Conservation (phyloP, 2,797 vertebrate species). For the Pseudocheirus occidentalis region DNA sequence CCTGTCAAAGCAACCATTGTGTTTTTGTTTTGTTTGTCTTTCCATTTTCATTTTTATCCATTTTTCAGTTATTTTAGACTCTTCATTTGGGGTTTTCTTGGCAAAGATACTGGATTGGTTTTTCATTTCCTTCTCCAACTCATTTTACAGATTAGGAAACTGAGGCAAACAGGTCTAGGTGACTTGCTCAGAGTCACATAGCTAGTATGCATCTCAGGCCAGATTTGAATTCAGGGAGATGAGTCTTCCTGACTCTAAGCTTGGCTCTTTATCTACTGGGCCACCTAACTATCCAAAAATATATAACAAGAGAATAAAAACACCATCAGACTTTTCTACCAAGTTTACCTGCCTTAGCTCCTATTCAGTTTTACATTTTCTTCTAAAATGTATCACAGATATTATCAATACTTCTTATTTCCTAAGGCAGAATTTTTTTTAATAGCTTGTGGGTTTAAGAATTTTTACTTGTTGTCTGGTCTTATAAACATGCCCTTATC, state of each 20-base stretch:
- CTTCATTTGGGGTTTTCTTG: neutral
- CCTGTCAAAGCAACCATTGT: neutral
- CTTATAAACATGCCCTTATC: neutral
- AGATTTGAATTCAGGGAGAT: neutral
- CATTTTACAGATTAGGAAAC: neutral
- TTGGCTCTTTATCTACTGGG: neutral
- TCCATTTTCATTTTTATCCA: neutral
- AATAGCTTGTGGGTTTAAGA: neutral
- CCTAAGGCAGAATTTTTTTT: neutral
- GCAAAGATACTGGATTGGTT: neutral
- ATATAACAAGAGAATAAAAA: neutral
- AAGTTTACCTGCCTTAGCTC: neutral
- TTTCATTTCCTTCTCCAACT: neutral
- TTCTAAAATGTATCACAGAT: neutral
- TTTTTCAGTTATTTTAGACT: neutral
- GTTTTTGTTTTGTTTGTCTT: neutral
- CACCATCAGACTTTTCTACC: neutral
- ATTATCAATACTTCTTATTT: neutral
- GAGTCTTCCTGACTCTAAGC: neutral
- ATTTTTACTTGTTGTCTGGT: neutral
- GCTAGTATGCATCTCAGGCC: neutral
- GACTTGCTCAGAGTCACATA: neutral
- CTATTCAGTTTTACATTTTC: neutral
- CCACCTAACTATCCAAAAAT: neutral
- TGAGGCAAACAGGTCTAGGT: neutral